Percentiles rank a stretch among this genome's conserved stretches.
phyloP scores from a whole-genome alignment of 92 coral and sea anemone genomes.

The Epizoanthus rinbou region DNA sequence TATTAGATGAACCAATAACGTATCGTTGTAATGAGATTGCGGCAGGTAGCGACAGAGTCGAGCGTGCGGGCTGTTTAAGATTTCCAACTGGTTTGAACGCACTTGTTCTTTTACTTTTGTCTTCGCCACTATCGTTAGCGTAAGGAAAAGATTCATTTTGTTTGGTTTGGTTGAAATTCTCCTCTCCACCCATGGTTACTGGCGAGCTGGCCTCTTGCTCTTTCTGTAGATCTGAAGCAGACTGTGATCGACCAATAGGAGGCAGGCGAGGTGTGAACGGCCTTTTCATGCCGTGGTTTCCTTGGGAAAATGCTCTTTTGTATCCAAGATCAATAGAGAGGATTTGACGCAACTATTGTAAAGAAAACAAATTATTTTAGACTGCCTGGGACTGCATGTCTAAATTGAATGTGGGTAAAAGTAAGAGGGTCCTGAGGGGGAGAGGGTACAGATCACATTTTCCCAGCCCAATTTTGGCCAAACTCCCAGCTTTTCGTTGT shows the following conservation, averaged over 20 bases:
- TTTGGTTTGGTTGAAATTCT: background rate
- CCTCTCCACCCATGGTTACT: background rate
- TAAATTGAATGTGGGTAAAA: too few relatives aligned
- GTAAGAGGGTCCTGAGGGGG: too few relatives aligned
- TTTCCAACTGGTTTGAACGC: background rate
- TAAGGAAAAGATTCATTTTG: background rate
- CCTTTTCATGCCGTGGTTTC: constrained; percentile 44
- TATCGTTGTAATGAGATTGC: background rate
- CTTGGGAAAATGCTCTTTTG: constrained; percentile 52
- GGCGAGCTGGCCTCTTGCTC: constrained; percentile 28
- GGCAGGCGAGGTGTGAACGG: constrained; percentile 53
- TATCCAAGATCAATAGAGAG: constrained; percentile 72
- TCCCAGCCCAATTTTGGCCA: too few relatives aligned
- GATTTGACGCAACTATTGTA: constrained; percentile 58
- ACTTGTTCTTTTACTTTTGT: background rate
- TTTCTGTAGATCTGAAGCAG: constrained; percentile 54
- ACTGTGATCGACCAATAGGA: constrained; percentile 77
- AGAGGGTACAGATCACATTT: too few relatives aligned
- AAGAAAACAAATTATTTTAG: background rate
- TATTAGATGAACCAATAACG: background rate
- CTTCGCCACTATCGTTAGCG: background rate
- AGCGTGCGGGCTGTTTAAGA: constrained; percentile 3
- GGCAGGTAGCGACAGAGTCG: background rate
- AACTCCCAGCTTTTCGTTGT: too few relatives aligned
- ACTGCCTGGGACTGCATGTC: too few relatives aligned